A percentile compares a stretch with the other conserved stretches of the same genome.
phyloP scores from a whole-genome alignment of 2,113 vertebrate species.

The Ammodytes dubius region DNA sequence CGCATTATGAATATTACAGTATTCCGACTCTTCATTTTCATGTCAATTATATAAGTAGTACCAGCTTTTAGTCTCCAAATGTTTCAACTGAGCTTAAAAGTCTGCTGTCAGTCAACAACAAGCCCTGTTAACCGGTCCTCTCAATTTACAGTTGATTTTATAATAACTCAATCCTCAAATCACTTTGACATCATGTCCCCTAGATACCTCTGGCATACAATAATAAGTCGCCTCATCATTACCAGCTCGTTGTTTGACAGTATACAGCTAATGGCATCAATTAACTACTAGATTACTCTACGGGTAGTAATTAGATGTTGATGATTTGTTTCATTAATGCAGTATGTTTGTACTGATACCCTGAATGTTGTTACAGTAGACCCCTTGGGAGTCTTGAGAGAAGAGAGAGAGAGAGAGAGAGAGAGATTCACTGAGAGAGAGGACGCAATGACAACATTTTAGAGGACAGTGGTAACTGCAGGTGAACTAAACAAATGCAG shows the following conservation, averaged over 20 bases:
- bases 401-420: background rate
- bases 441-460: background rate
- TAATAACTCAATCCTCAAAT: constrained; percentile 1
- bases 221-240: constrained; percentile 28
- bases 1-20: background rate
- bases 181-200: background rate
- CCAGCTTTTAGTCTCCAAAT: no score
- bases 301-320: constrained; percentile 17
- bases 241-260: constrained; percentile 13
- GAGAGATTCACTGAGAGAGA: background rate
- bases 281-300: constrained; percentile 18
- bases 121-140: background rate
- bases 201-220: background rate
- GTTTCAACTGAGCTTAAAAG: background rate
- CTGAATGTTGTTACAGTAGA: background rate
- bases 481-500: background rate
- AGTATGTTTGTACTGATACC: constrained; percentile 6
- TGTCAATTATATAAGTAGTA: background rate
- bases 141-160: background rate
- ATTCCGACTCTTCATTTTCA: background rate
- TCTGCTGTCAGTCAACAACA: background rate
- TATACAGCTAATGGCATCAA: constrained; percentile 19
- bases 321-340: constrained; percentile 21
- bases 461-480: background rate
- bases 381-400: background rate